Conservation (phyloP, 2,797 vertebrate genomes). For the Peromyscus attwateri region DNA sequence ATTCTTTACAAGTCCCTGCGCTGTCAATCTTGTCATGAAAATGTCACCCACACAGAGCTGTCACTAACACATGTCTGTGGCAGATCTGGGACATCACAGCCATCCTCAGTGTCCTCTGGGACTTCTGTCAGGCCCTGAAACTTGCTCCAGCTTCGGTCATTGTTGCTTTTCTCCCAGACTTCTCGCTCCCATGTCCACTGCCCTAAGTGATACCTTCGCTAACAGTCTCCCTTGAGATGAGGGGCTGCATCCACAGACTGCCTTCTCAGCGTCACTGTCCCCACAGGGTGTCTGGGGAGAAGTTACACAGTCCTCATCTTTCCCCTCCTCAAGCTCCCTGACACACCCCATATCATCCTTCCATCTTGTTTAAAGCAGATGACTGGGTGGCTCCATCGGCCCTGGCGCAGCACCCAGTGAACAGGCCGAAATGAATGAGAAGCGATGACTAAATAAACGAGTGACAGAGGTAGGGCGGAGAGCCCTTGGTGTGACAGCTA, state of each 20-base stretch:
- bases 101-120: constrained; percentile 7
- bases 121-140: not conserved
- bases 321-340: not conserved
- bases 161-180: not conserved
- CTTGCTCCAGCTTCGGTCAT: not conserved
- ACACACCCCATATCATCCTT: not conserved
- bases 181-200: fast-evolving
- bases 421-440: not conserved
- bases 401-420: not conserved
- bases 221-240: not conserved
- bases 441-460: not conserved
- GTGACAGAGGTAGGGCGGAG: not conserved
- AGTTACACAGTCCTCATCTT: not conserved
- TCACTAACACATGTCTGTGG: not conserved
- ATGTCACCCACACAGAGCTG: not conserved
- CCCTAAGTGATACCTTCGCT: not conserved
- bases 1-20: not conserved
- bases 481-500: not conserved
- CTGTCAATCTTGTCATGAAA: not conserved
- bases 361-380: not conserved
- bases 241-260: not conserved
- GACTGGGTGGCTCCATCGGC: not conserved
- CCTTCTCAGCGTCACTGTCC: not conserved
- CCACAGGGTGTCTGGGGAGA: not conserved
- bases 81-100: constrained; percentile 54